Percentiles rank a stretch among this genome's conserved stretches.
Conservation (phyloP, 37 sponge, comb jelly and placozoan genomes). For the Trichoplax adhaerens region DNA sequence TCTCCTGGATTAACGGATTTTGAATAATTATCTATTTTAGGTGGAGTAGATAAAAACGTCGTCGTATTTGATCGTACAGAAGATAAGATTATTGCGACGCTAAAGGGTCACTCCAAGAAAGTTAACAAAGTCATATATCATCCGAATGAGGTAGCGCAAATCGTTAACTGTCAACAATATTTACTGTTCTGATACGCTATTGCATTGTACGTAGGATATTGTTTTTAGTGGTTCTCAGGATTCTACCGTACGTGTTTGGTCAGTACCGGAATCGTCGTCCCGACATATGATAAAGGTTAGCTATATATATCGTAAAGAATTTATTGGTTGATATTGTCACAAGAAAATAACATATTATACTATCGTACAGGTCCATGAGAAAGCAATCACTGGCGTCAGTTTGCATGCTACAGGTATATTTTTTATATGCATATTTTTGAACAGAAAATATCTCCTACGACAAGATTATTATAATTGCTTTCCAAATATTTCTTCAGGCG, state of each 20-base stretch:
- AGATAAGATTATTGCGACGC: constrained; percentile 63
- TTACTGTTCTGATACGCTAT: too few species aligned
- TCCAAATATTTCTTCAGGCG: constrained; percentile 8
- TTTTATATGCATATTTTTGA: neutral
- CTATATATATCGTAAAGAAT: neutral
- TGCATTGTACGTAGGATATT: constrained; percentile 22
- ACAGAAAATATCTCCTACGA: neutral
- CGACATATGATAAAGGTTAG: constrained; percentile 48
- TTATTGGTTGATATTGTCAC: too few species aligned
- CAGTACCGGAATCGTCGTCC: constrained; percentile 21
- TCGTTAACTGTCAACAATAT: too few species aligned
- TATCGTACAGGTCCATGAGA: constrained; percentile 38
- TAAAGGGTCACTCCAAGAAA: constrained; percentile 95
- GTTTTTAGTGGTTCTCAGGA: constrained; percentile 84
- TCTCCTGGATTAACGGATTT: too few species aligned
- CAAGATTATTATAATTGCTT: too few species aligned
- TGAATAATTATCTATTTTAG: too few species aligned
- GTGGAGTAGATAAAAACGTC: constrained; percentile 89
- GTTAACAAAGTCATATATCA: constrained; percentile 80
- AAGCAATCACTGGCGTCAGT: constrained; percentile 82
- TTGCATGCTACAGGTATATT: constrained; percentile 84
- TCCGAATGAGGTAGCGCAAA: constrained; percentile 31
- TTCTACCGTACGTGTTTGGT: constrained; percentile 71
- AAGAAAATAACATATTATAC: neutral
- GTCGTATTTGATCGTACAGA: constrained; percentile 71